A percentile compares a stretch with the other conserved stretches of the same genome.
phyloP scores from a whole-genome alignment of 2,113 vertebrate genomes.

The Urocolius indicus region DNA sequence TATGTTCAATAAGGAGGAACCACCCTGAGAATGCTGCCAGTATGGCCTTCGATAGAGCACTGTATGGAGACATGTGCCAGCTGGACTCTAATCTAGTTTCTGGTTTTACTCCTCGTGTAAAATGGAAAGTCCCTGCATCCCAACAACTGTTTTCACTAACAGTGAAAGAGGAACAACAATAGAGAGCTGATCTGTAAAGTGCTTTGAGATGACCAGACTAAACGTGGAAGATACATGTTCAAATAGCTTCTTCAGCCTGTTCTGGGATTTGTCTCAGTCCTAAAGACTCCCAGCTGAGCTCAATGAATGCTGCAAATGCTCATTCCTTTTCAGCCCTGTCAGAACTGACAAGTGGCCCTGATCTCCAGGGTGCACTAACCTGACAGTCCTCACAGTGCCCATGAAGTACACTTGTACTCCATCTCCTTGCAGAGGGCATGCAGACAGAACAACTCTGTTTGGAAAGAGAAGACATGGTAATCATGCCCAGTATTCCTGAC shows the following conservation, averaged over 20 bases:
- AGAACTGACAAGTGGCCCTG: not conserved
- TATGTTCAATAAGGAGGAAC: not conserved
- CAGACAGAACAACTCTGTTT: accelerated
- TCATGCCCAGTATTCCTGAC: not conserved
- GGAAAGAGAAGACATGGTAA: accelerated
- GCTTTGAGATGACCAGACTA: not conserved
- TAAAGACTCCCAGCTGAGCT: not conserved
- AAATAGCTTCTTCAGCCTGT: not conserved
- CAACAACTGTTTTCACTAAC: not conserved
- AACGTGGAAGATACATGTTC: not conserved
- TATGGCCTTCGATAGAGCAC: not conserved
- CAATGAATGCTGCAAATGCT: not conserved
- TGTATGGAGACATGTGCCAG: not conserved
- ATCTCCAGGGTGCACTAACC: not conserved
- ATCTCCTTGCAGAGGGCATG: not conserved
- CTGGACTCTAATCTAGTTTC: not conserved
- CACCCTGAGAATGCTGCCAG: not conserved
- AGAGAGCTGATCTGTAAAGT: not conserved
- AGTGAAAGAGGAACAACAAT: not conserved
- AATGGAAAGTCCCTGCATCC: not conserved
- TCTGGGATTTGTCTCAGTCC: not conserved
- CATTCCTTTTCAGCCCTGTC: not conserved
- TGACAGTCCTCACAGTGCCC: accelerated
- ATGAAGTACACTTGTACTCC: not conserved
- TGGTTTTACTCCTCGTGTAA: not conserved